phyloP scores from a whole-genome alignment of 2,797 vertebrate species.

The Syndactyla subalaris region DNA sequence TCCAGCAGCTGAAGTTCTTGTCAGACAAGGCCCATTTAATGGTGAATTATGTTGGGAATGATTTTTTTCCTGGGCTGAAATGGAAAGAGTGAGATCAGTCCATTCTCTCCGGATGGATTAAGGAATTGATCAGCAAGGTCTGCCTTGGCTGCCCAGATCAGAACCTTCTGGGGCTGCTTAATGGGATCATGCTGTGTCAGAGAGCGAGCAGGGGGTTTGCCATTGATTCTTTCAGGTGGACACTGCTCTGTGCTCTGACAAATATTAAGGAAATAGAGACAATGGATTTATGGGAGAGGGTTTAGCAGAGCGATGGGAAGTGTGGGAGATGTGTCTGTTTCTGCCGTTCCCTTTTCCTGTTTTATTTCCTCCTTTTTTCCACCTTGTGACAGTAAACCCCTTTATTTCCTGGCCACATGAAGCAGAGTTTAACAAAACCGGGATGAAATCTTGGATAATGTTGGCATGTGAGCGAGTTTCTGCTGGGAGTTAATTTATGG shows the following conservation, averaged over 20 bases:
- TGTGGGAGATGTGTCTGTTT: neutral
- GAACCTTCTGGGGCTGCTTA: slow-evolving; percentile 26
- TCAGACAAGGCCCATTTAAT: slow-evolving; percentile 35
- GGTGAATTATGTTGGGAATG: slow-evolving; percentile 42
- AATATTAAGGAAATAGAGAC: neutral
- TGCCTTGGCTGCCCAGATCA: neutral
- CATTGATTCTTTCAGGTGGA: neutral
- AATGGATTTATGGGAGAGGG: neutral
- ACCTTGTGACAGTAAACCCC: neutral
- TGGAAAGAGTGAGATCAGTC: neutral
- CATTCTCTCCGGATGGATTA: slow-evolving; percentile 37
- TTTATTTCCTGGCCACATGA: neutral
- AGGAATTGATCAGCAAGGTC: slow-evolving; percentile 49
- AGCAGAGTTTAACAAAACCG: neutral
- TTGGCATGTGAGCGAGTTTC: neutral
- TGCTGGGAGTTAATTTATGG: neutral
- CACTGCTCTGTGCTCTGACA: neutral
- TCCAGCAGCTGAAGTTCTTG: slow-evolving; percentile 15
- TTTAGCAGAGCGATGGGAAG: neutral
- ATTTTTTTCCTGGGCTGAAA: neutral
- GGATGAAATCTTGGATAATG: neutral
- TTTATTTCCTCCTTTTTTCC: neutral
- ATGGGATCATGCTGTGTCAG: neutral
- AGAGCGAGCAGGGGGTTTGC: neutral
- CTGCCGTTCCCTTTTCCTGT: neutral